A percentile compares a stretch with the other conserved stretches of the same genome.
Evolutionary conservation across 2,113 vertebrate genomes (phyloP).

Genomic region (Pomatostomus ruficeps): DNA sequence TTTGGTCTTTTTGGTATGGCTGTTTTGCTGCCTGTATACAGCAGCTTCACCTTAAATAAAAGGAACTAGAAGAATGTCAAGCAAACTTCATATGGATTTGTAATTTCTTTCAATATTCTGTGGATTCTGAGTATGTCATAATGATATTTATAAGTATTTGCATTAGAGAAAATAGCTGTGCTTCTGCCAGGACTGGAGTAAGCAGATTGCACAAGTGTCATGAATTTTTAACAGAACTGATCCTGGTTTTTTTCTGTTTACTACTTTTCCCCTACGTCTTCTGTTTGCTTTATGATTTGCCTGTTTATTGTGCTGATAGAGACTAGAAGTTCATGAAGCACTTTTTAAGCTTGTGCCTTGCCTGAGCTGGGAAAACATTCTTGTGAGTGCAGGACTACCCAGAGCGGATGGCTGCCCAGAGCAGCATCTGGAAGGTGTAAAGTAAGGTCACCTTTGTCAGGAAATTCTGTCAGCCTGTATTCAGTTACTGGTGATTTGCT

Average conservation of each 20-base stretch:
- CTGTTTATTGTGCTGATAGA: not conserved
- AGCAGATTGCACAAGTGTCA: not conserved
- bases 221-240: not conserved
- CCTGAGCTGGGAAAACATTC: not conserved
- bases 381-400: not conserved
- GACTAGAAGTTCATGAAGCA: not conserved
- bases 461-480: not conserved
- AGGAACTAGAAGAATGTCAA: not conserved
- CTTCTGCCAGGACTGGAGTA: not conserved
- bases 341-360: not conserved
- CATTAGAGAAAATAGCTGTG: not conserved
- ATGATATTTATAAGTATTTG: not conserved
- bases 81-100: not conserved
- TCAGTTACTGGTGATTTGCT: not conserved
- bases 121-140: not conserved
- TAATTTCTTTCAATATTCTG: not conserved
- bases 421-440: not conserved
- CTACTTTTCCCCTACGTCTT: not conserved
- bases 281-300: not conserved
- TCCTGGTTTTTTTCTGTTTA: not conserved
- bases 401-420: not conserved
- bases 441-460: not conserved
- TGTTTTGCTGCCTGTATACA: not conserved
- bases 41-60: not conserved
- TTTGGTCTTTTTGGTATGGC: not conserved